phyloP scores from a whole-genome alignment of 2,888 invertebrate genomes.

The Epistrophe eligans region DNA sequence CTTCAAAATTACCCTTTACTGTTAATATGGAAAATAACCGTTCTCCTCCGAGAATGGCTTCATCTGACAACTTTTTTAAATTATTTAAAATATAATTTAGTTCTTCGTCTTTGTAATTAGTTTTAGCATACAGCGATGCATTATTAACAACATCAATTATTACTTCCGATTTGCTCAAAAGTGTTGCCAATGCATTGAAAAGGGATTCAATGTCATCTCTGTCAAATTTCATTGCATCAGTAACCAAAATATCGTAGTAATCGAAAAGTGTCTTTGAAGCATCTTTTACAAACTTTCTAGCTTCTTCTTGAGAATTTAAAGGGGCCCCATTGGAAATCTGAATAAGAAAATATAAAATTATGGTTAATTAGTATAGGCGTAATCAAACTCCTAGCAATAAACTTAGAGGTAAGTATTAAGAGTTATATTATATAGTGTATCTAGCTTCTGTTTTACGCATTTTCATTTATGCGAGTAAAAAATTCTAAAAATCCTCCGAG shows the following conservation, averaged over 20 bases:
- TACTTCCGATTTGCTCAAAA: background rate
- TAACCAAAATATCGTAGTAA: background rate
- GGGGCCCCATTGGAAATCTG: constrained; percentile 22
- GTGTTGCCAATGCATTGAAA: background rate
- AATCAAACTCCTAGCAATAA: too few species aligned
- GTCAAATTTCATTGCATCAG: background rate
- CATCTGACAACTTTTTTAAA: background rate
- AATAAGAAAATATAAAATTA: background rate
- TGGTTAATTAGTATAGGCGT: too few species aligned
- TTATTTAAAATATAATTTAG: background rate
- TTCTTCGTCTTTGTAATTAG: constrained; percentile 5
- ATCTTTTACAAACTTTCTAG: background rate
- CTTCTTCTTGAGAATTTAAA: constrained; percentile 32
- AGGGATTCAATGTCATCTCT: too few species aligned
- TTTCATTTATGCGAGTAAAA: too few species aligned
- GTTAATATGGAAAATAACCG: background rate
- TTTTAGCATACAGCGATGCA: background rate
- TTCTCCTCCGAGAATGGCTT: background rate
- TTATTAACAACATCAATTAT: background rate
- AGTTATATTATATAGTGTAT: too few species aligned
- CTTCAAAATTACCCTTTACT: background rate
- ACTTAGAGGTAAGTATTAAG: too few species aligned
- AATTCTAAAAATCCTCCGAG: too few species aligned
- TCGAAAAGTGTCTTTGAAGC: background rate
- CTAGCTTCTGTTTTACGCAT: too few species aligned